Evolutionary conservation across 1,140 invertebrate genomes (phyloP), one percentile per base, ranked within the genome.

Genomic region (Drosophila pseudoananassae): DNA sequence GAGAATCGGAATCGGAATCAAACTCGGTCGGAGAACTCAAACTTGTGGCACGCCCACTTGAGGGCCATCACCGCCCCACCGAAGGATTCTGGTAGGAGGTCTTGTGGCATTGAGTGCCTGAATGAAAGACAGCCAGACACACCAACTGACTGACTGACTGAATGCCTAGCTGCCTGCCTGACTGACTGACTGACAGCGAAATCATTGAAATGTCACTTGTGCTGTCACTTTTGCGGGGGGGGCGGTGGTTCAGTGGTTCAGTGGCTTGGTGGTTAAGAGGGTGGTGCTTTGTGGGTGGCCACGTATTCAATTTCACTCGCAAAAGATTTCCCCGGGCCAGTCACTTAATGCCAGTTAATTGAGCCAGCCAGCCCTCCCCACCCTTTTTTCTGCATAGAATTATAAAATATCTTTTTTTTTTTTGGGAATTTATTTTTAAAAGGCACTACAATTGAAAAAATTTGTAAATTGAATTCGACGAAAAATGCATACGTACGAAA

Each of bases 171-270:
- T 76, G 73, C 58, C 73, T 15, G 27, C 46, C 43, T 57, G 59
- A 38, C 60, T 76, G 73, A 66, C 73, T 75, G 73, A 68, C 60
- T 76, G 74, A 77, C 75, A 77, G 73, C 73, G 52, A 77, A 77
- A 77, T 76, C 74, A 77, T 77, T 77, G 73, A 77, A 77, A 77
- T 77, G 75, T 77, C 73, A 77, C 75, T 77, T 77, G 73, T 61
- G 73, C 74, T 76, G 74, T 76, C 74, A 76, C 73, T 76, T 76
- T 53, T 69, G 50, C 50, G 63, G 43, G 17, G 31, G 31, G 31
- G 15, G 33, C 17, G 50, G 6, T 33, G 31, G 31, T 8, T 33
- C 8, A 9, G 29, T 25, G 23, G 29, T 12, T 40, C 31, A 33
- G 31, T 33, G 8, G 31, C 31, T 33, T 33, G 31, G 31, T 33